Evolutionary conservation across 23 tunicate species (phyloP), one percentile per base, ranked within the genome.

Genomic region (Clavelina lepadiformis): DNA sequence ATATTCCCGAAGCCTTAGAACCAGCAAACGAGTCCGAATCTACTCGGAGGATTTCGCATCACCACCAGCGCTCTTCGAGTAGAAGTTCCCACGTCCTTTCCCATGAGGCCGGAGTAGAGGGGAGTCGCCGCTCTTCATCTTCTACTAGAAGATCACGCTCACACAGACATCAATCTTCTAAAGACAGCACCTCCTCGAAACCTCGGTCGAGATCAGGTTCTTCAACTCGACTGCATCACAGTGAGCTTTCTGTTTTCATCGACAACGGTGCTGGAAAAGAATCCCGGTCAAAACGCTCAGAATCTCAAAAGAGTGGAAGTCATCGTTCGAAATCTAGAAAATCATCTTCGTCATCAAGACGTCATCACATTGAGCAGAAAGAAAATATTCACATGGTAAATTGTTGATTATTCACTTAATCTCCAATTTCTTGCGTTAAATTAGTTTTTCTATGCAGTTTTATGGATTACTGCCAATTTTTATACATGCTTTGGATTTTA

Each of bases 121-220:
- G n/a, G n/a, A n/a, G n/a, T n/a, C n/a, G n/a, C n/a, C n/a, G n/a
- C n/a, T n/a, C n/a, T n/a, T n/a, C n/a, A n/a, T n/a, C n/a, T n/a
- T n/a, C n/a, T n/a, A n/a, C n/a, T n/a, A n/a, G n/a, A n/a, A n/a
- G n/a, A n/a, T n/a, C n/a, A n/a, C n/a, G n/a, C n/a, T n/a, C n/a
- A n/a, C n/a, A n/a, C n/a, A n/a, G n/a, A n/a, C n/a, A n/a, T n/a
- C n/a, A n/a, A 56, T 56, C 61, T 3, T 56, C 61, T 28, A 33
- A 34, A 28, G 61, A 56, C 61, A 56, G 61, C 31, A 34, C 15
- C 2, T 3, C 34, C n/a, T 56, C 61, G 2, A 56, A 56, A 34
- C 61, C 61, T 56, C 61, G 61, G 29, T 56, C 61, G 23, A 33
- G 61, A 34, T 56, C 61, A 19, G 61, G 61, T 13, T 56, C 61